A percentile compares a stretch with the other conserved stretches of the same genome.
phyloP scores from a whole-genome alignment of 2,888 invertebrate genomes.

The Cephus rjabovi region DNA sequence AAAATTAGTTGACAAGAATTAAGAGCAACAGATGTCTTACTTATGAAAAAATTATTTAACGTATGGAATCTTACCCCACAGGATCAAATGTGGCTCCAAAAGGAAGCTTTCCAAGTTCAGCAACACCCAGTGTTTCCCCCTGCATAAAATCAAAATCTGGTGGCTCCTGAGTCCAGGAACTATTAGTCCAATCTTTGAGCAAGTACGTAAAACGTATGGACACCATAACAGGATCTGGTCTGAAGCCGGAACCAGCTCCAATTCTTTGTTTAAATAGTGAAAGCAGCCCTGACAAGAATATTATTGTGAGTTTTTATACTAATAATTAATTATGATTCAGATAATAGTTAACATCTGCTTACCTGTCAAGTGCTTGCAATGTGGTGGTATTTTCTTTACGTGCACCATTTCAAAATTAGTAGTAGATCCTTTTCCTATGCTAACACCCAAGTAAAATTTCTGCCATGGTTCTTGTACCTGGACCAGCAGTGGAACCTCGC shows the following conservation, averaged over 20 bases:
- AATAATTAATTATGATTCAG: background rate
- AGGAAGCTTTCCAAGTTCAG: constrained; percentile 74
- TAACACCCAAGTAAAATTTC: constrained; percentile 83
- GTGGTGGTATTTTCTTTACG: constrained; percentile 81
- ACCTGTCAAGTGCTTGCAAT: constrained; percentile 86
- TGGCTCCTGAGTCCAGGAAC: constrained; percentile 74
- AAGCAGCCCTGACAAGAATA: constrained; percentile 71
- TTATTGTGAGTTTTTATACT: constrained; percentile 5
- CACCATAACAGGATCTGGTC: constrained; percentile 76
- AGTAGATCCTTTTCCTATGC: constrained; percentile 80
- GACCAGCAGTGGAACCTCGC: constrained; percentile 86
- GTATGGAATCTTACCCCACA: constrained; percentile 67
- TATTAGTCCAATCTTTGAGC: constrained; percentile 72
- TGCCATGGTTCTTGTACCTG: constrained; percentile 87
- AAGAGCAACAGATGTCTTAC: constrained; percentile 2
- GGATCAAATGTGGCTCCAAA: constrained; percentile 90
- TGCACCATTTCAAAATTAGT: constrained; percentile 93
- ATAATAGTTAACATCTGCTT: constrained; percentile 8
- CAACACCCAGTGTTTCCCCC: constrained; percentile 70
- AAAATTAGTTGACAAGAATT: background rate
- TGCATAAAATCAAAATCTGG: constrained; percentile 70
- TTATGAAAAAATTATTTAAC: constrained; percentile 1
- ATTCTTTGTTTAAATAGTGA: constrained; percentile 92
- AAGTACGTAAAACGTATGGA: constrained; percentile 83
- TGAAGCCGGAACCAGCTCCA: constrained; percentile 65